Conservation (phyloP, 2,113 vertebrate species). For the Rhinolophus sinicus region DNA sequence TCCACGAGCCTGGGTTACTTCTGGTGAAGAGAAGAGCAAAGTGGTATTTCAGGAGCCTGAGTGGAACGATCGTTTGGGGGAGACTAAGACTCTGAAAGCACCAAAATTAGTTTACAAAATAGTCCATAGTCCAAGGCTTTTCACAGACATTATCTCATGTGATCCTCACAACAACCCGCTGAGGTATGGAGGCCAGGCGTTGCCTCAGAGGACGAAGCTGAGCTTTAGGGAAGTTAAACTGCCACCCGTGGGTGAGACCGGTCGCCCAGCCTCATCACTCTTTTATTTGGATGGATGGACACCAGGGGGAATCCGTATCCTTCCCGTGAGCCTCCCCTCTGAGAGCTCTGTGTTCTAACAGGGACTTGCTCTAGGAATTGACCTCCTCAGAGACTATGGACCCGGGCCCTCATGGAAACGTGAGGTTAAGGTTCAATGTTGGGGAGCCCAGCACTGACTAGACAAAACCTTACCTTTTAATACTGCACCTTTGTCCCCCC, state of each 20-base stretch:
- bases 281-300: not conserved
- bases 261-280: no score
- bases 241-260: not conserved
- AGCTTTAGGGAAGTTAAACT: not conserved
- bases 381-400: not conserved
- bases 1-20: not conserved
- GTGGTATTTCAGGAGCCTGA: not conserved
- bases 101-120: not conserved
- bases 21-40: not conserved
- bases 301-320: not conserved
- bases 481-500: not conserved
- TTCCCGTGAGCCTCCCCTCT: not conserved
- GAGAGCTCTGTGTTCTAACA: not conserved
- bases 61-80: not conserved
- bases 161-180: conserved; percentile 24
- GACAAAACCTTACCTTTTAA: not conserved
- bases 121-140: not conserved
- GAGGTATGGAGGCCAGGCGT: not conserved
- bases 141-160: not conserved
- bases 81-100: not conserved
- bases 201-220: not conserved
- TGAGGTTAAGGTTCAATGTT: not conserved
- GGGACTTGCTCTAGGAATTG: not conserved
- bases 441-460: not conserved
- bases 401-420: not conserved